Percentiles rank a stretch among this genome's conserved stretches.
Conservation (phyloP, 2,888 invertebrate species). For the Ectemnius cavifrons region DNA sequence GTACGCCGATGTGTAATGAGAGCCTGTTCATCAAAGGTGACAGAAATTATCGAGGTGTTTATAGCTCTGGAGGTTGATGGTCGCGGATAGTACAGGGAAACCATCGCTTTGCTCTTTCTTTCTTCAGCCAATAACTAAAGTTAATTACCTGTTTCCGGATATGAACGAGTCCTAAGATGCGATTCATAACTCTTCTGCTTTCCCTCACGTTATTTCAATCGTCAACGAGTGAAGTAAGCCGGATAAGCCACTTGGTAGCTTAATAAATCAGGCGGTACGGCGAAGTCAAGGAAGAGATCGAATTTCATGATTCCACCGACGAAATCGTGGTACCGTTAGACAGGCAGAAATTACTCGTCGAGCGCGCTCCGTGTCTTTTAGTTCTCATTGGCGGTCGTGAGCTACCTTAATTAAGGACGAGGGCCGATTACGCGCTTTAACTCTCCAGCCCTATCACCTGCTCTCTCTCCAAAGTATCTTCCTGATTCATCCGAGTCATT, state of each 20-base stretch:
- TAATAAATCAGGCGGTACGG: slow-evolving; percentile 47
- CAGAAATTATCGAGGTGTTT: neutral
- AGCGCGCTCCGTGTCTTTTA: slow-evolving; percentile 33
- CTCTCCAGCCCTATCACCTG: slow-evolving; percentile 26
- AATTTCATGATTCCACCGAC: slow-evolving; percentile 50
- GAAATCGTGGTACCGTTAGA: slow-evolving; percentile 57
- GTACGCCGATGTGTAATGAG: neutral
- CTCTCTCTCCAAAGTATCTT: neutral
- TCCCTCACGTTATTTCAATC: neutral
- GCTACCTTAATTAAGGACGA: slow-evolving; percentile 56
- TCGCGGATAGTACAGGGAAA: too few relatives aligned
- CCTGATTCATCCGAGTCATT: too few relatives aligned
- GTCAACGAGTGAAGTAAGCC: too few relatives aligned
- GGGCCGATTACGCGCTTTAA: slow-evolving; percentile 23
- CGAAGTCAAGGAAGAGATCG: slow-evolving; percentile 37
- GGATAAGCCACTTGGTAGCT: slow-evolving; percentile 6
- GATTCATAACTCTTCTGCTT: slow-evolving; percentile 4
- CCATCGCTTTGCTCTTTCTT: neutral
- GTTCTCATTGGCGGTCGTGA: slow-evolving; percentile 25
- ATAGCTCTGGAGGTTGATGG: neutral
- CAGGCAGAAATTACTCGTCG: slow-evolving; percentile 46
- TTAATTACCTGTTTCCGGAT: slow-evolving; percentile 46
- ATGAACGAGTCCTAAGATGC: slow-evolving; percentile 15
- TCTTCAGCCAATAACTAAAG: slow-evolving; percentile 36
- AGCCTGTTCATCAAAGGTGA: neutral